A percentile compares a stretch with the other conserved stretches of the same genome.
Evolutionary conservation across 2,113 vertebrate species (phyloP).

Genomic region (Brienomyrus longianalis): DNA sequence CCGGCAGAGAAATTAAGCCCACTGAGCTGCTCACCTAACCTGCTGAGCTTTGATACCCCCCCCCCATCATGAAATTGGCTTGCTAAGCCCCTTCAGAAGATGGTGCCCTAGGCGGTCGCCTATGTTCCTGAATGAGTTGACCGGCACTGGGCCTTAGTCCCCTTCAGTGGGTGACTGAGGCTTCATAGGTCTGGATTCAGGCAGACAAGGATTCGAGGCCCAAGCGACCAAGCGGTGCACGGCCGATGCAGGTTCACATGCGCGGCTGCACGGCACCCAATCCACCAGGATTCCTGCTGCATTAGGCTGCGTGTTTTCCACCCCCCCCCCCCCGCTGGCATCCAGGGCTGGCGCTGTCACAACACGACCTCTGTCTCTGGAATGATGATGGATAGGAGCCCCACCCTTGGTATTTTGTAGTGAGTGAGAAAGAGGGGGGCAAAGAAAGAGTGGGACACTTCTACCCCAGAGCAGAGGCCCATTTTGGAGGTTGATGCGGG

Average conservation of each 20-base stretch:
- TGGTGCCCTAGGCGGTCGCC: neutral
- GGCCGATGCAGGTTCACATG: constrained; percentile 13
- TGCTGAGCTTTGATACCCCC: neutral
- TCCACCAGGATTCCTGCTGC: constrained; percentile 44
- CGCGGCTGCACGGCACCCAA: constrained; percentile 56
- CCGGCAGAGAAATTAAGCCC: no score
- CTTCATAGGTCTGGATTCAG: neutral
- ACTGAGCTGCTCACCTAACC: no score
- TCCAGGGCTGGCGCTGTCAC: constrained; percentile 60
- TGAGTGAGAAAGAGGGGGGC: neutral
- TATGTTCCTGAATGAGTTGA: neutral
- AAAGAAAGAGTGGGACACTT: neutral
- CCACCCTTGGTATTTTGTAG: constrained; percentile 26
- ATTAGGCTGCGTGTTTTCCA: constrained; percentile 50
- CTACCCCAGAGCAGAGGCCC: neutral
- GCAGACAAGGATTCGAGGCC: neutral
- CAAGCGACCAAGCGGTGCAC: neutral
- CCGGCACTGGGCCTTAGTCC: neutral
- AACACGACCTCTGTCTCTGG: constrained; percentile 56
- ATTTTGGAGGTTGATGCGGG: neutral
- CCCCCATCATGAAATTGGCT: neutral
- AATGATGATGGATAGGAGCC: constrained; percentile 62
- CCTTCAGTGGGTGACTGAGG: neutral
- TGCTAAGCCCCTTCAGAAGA: neutral
- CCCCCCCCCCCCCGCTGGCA: constrained; percentile 35